These are phyloP conservation scores for Philereme vetulata DNA, from an alignment of 2,888 invertebrate species.

Conservation along the genomic window DNA sequence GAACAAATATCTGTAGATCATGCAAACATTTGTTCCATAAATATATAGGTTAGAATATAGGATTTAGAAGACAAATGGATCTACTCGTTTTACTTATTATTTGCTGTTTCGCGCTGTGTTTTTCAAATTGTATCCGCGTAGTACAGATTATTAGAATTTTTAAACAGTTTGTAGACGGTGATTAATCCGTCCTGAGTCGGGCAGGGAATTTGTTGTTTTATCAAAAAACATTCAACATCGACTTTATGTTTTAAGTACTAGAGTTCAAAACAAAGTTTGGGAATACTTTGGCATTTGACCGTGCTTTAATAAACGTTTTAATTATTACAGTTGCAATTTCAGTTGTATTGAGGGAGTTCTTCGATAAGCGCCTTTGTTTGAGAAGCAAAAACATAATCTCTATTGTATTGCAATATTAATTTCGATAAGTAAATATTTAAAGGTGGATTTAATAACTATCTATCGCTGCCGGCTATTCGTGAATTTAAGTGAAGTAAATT, in stretches of 20 bases:
- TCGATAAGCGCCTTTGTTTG: slow-evolving; percentile 5
- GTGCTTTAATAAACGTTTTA: slow-evolving; percentile 13
- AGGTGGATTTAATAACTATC: neutral
- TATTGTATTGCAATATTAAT: neutral
- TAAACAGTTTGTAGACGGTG: slow-evolving; percentile 60
- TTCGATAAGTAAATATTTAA: neutral
- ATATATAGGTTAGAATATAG: too few relatives aligned
- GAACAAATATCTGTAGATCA: too few relatives aligned
- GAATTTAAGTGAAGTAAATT: neutral
- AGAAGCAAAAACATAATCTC: neutral
- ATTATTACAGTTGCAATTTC: slow-evolving; percentile 19
- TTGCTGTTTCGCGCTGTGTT: slow-evolving; percentile 51
- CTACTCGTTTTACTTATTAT: slow-evolving; percentile 61
- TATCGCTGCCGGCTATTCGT: neutral
- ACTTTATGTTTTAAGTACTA: neutral
- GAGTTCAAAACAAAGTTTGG: neutral
- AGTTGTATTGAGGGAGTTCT: slow-evolving; percentile 2
- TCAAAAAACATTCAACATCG: slow-evolving; percentile 22
- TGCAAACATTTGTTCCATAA: too few relatives aligned
- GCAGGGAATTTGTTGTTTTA: slow-evolving; percentile 33
- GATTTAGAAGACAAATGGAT: too few relatives aligned
- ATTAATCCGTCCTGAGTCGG: slow-evolving; percentile 55
- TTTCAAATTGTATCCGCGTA: slow-evolving; percentile 57
- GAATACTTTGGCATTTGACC: slow-evolving; percentile 10
- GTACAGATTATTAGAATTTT: slow-evolving; percentile 70